These are phyloP conservation scores for Corythoichthys haematopterus DNA, from an alignment of 2,113 vertebrate species.

Conservation along the genomic window DNA sequence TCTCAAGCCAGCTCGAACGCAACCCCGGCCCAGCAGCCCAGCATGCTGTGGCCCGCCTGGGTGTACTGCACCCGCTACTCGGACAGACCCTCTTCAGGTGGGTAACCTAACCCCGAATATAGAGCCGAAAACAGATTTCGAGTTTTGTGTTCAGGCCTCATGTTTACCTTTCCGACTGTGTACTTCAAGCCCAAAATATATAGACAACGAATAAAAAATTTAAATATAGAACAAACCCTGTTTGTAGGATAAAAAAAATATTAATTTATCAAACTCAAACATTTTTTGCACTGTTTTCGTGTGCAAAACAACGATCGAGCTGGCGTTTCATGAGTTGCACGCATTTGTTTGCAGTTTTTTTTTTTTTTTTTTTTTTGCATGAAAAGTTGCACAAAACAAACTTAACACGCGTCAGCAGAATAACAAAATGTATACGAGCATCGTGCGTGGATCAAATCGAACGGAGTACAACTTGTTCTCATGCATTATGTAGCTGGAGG, in stretches of 20 bases:
- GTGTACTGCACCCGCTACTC: constrained; percentile 98
- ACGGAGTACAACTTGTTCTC: constrained; percentile 65
- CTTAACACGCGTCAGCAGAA: neutral
- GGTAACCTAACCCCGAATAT: constrained; percentile 56
- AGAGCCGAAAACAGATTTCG: constrained; percentile 62
- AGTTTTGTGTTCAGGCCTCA: neutral
- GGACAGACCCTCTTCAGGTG: constrained; percentile 97
- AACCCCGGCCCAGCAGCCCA: constrained; percentile 73
- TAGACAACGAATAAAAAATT: no score
- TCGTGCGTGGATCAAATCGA: constrained; percentile 10
- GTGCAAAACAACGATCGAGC: neutral
- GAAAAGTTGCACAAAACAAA: neutral
- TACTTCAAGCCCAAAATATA: neutral
- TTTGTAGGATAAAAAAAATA: neutral
- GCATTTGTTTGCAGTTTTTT: neutral
- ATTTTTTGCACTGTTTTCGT: neutral
- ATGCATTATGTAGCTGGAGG: constrained; percentile 65
- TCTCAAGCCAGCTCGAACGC: constrained; percentile 85
- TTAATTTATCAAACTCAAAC: neutral
- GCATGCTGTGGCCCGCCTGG: constrained; percentile 97
- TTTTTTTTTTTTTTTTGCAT: neutral
- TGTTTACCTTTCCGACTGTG: neutral
- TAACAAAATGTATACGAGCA: neutral
- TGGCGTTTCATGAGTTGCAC: neutral
- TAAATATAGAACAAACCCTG: no score